These are phyloP conservation scores for Porites lobata DNA, from an alignment of 92 coral and sea anemone genomes.

Conservation along the genomic window DNA sequence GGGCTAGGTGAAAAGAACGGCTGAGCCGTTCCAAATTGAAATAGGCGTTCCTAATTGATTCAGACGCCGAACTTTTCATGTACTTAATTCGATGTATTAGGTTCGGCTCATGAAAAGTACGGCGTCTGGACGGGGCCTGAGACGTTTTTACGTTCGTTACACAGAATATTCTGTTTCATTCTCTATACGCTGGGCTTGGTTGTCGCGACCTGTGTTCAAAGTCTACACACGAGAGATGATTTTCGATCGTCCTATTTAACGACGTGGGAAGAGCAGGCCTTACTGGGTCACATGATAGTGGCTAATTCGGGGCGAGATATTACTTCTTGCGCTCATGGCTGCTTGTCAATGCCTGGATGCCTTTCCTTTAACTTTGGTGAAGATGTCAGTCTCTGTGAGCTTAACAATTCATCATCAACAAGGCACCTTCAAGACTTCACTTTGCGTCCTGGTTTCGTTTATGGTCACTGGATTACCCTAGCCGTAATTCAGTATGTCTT, in stretches of 20 bases:
- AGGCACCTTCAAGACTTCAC: background rate
- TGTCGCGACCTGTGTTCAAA: background rate
- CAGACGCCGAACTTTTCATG: no score
- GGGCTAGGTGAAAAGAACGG: no score
- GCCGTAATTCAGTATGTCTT: conserved; percentile 59
- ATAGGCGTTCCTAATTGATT: no score
- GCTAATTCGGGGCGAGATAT: conserved; percentile 44
- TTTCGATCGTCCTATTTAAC: conserved; percentile 58
- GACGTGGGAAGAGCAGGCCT: conserved; percentile 37
- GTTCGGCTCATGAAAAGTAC: no score
- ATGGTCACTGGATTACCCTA: conserved; percentile 47
- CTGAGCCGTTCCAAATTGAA: no score
- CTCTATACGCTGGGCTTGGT: background rate
- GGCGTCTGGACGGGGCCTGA: no score
- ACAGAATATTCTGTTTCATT: conserved; percentile 13
- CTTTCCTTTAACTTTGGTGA: conserved; percentile 53
- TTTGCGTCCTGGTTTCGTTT: conserved; percentile 13
- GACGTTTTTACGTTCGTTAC: background rate
- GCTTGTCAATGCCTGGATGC: conserved; percentile 62
- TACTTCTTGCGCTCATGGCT: conserved; percentile 78
- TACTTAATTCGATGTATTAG: no score
- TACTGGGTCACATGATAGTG: conserved; percentile 64
- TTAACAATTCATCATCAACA: conserved; percentile 49
- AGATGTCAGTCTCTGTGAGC: conserved; percentile 52
- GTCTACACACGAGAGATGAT: background rate